These are phyloP conservation scores for Diarsia rubi DNA, from an alignment of 2,888 invertebrate species.

Conservation along the genomic window DNA sequence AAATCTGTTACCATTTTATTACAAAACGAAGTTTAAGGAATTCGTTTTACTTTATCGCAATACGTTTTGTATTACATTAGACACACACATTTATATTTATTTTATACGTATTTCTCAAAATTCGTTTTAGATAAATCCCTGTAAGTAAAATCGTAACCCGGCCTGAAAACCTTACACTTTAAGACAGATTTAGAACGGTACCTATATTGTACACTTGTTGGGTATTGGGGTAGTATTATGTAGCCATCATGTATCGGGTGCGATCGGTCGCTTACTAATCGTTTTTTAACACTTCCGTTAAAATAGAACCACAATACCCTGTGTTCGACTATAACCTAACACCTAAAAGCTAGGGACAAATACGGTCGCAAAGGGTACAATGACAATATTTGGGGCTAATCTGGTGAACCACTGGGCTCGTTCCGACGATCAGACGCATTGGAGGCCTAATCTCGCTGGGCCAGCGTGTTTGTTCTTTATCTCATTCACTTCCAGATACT, in stretches of 20 bases:
- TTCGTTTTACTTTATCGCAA: constrained; percentile 57
- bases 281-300: constrained; percentile 86
- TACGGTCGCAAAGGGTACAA: constrained; percentile 88
- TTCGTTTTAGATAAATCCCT: constrained; percentile 68
- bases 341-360: constrained; percentile 89
- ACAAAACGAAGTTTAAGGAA: constrained; percentile 69
- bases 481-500: neutral
- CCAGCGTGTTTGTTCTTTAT: neutral
- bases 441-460: constrained; percentile 13
- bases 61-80: constrained; percentile 48
- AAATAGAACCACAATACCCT: constrained; percentile 91
- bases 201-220: constrained; percentile 83
- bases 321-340: constrained; percentile 88
- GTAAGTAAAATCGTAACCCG: constrained; percentile 75
- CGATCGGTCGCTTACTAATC: constrained; percentile 82
- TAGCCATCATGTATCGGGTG: constrained; percentile 80
- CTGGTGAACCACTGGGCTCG: constrained; percentile 30
- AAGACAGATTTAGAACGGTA: constrained; percentile 85
- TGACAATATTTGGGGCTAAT: constrained; percentile 65
- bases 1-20: constrained; percentile 50
- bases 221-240: constrained; percentile 90
- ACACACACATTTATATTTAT: constrained; percentile 54
- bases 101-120: constrained; percentile 68
- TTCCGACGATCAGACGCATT: constrained; percentile 45
- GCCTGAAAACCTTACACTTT: constrained; percentile 75